Base-by-base conservation (phyloP, 53 echinoderm and acorn worm species). In the Luidia sarsii region DNA sequence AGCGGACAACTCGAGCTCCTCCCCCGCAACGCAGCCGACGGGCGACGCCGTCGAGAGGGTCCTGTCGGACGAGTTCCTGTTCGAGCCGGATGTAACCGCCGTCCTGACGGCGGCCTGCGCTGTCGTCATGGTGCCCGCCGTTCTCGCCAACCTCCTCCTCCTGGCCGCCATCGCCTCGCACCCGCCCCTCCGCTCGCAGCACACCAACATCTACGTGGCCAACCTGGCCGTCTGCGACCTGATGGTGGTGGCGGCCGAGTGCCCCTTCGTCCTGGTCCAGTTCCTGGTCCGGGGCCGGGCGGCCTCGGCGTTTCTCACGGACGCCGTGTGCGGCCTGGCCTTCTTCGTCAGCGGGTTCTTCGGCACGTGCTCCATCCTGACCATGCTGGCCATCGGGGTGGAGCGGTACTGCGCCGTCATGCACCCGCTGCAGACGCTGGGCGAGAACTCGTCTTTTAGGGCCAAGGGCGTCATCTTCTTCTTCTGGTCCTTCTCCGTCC, bases 201-300 rank as follows among this genome's bases (percentile, higher is more conserved):
- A 83, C 57, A 80, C 66, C 46, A 95, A 92, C 71, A 80, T 87
- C 29, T 95, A 95, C 68, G 70, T 82, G 54, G 67, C 82, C 36
- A 93, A 93, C 68, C 86, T 95, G 25, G 95, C 95, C 31, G 49
- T 95, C 20, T 95, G 90, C 48, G 92, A 95, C 30, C 68, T 95
- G 29, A 57, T 90, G 54, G 81, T 92, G 5, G 95, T 95, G 7
- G 28, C 57, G 15, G 18, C 93, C 14, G 95, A 95, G 32, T 90
- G 90, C 62, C 86, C 90, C 0, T 54, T 85, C 14, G 57, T 85
- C 7, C 79, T 93, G 18, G 19, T 85, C 10, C 95, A 95, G 39
- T 95, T 87, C 83, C 20, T 90, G 65, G 34, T 92, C 24, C 84
- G 89, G 13, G 73, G 82, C 3, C 57, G 72, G 21, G 37, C 67